Evolutionary conservation across 2,888 invertebrate species (phyloP), one percentile per base, ranked within the genome.

Genomic region (Tinea semifulvella): DNA sequence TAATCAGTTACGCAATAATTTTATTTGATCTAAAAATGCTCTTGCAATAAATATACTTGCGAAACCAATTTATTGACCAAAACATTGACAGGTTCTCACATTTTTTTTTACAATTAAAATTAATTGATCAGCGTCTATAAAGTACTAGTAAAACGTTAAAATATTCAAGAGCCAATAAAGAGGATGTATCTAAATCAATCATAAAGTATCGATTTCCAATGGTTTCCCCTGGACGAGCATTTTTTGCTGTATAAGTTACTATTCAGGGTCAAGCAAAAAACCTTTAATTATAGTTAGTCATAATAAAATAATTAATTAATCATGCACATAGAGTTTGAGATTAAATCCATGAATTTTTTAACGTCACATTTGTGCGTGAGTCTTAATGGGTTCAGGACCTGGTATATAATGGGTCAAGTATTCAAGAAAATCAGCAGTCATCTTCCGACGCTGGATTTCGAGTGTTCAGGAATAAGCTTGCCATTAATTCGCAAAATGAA

Each of bases 241-340:
- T 36, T 36, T 36, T 36, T 36, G 10, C 36, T 36, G 18, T 36
- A n/a, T 16, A 28, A n/a, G 10, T 36, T 36, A 36, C 2, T 2
- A 17, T 18, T 16, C 36, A 18, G 18, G 17, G 36, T 31, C 16
- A 6, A 3, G 6, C 6, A 36, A 36, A 18, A 36, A 31, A 27
- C 13, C 2, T 31, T 31, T 36, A 36, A 36, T 36, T 36, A 36
- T 16, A 18, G 18, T 14, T 18, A 11, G 17, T 36, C 36, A 36
- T 18, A 35, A 14, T 35, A 36, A 36, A 36, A 36, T 36, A 36
- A 17, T 36, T 36, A 36, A 36, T 36, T 36, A 7, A 36, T 36
- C 36, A 36, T 36, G 17, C 2, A 36, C 16, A 18, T 28, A 11
- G 28, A 4, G 5, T n/a, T 7, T 36, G 18, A 18, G 17, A 14